Base-by-base conservation (phyloP, 2,888 invertebrate genomes). In the Bellardia pandia region DNA sequence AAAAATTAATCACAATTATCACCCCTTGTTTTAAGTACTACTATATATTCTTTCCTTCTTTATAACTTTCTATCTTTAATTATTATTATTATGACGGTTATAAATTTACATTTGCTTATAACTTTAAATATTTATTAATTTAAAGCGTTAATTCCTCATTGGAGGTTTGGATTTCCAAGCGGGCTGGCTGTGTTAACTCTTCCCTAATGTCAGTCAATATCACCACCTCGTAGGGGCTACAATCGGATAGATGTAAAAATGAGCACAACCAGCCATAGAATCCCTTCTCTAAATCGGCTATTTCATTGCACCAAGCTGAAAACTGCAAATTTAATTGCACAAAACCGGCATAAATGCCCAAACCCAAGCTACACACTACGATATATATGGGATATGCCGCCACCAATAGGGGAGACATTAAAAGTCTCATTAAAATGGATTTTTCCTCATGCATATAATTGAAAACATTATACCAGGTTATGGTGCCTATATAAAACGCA, bases 241-340 rank as follows among this genome's bases (percentile, higher is more conserved):
- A 97, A 90, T 96, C 96, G 16, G 96, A 95, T 89, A 96, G 94
- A 84, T 95, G 95, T 51, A 96, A 89, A 58, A 94, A 94, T 82
- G 95, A 95, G 91, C 96, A 97, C 23, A 96, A 93, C 96, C 96
- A 96, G 7, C 96, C 96, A 89, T 96, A 97, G 93, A 96, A 96
- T 0, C 96, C 96, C 92, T 97, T 97, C 90, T 97, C 97, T 91
- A 96, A 95, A 92, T 97, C 96, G 82, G 95, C 95, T 3, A 96
- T 95, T 93, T 96, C 96, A 90, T 95, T 95, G 91, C 95, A 94
- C 96, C 96, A 97, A 89, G 95, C 95, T 48, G 94, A 94, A 85
- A 95, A 95, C 90, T 95, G 95, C 92, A 96, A 95, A 1, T 96
- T 96, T 14, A 97, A 92, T 92, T 97, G 96, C 8, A 95, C 94